phyloP scores from a whole-genome alignment of 2,797 vertebrate genomes.

The Darevskia nairensis region DNA sequence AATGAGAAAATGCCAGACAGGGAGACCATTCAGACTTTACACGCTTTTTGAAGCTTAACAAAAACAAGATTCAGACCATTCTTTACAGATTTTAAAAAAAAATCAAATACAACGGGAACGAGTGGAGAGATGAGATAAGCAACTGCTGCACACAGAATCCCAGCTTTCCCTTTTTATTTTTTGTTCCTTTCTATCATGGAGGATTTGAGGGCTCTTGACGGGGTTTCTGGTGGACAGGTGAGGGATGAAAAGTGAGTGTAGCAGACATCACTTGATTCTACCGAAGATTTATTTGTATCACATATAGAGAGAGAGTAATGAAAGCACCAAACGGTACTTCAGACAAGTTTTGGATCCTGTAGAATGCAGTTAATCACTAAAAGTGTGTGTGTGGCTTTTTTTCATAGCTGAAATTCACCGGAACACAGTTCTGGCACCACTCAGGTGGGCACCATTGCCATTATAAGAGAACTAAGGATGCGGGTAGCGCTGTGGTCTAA shows the following conservation, averaged over 20 bases:
- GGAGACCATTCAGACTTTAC: background rate
- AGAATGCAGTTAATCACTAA: no score
- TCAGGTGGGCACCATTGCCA: no score
- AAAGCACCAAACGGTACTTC: no score
- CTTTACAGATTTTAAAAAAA: background rate
- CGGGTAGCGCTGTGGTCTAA: no score
- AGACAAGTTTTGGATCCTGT: no score
- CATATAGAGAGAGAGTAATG: no score
- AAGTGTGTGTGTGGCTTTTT: no score
- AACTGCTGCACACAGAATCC: background rate
- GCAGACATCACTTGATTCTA: background rate
- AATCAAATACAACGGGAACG: slow-evolving; percentile 7
- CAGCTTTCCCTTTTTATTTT: background rate
- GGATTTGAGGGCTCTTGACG: background rate
- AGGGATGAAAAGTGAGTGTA: background rate
- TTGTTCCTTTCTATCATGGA: background rate
- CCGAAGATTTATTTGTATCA: background rate
- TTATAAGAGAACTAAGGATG: no score
- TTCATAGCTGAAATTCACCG: no score
- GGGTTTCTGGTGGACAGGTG: background rate
- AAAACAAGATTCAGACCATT: background rate
- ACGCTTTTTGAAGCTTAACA: background rate
- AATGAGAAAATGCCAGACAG: background rate
- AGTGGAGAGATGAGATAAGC: slow-evolving; percentile 9
- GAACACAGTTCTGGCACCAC: no score